Evolutionary conservation across 2,888 invertebrate genomes (phyloP).

Genomic region (Ceraclea dissimilis): DNA sequence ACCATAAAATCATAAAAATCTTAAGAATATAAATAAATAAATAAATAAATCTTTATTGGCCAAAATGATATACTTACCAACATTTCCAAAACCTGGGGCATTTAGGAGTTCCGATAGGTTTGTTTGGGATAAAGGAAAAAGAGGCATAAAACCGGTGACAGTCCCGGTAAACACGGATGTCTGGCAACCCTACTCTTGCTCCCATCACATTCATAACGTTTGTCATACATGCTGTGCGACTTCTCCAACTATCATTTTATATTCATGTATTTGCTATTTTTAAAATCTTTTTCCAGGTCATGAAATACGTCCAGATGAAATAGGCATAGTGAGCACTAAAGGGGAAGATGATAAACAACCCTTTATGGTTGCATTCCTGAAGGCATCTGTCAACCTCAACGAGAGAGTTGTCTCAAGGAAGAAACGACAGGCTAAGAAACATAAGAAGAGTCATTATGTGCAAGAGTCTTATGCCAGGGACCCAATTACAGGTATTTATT

Average conservation of each 20-base stretch:
- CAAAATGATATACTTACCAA: not conserved
- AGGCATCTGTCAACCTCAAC: conserved; percentile 49
- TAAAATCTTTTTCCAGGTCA: conserved; percentile 59
- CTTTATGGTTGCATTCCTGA: conserved; percentile 86
- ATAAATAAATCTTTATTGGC: too few relatives aligned
- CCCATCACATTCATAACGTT: too few relatives aligned
- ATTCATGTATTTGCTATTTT: too few relatives aligned
- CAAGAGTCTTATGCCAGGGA: conserved; percentile 49
- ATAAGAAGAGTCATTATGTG: conserved; percentile 43
- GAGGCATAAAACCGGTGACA: too few relatives aligned
- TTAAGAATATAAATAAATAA: too few relatives aligned
- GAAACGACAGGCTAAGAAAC: conserved; percentile 50
- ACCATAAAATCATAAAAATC: too few relatives aligned
- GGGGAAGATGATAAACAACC: conserved; percentile 80
- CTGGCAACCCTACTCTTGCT: not conserved
- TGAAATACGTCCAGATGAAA: conserved; percentile 75
- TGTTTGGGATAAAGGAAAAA: too few relatives aligned
- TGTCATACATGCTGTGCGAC: too few relatives aligned
- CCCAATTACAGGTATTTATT: conserved; percentile 45
- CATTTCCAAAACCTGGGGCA: too few relatives aligned
- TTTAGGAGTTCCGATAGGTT: too few relatives aligned
- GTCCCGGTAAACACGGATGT: too few relatives aligned
- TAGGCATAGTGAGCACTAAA: conserved; percentile 71
- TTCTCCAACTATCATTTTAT: too few relatives aligned
- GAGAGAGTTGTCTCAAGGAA: conserved; percentile 49